Evolutionary conservation across 2,113 vertebrate genomes (phyloP).

Genomic region (Chascanopsetta lugubris): DNA sequence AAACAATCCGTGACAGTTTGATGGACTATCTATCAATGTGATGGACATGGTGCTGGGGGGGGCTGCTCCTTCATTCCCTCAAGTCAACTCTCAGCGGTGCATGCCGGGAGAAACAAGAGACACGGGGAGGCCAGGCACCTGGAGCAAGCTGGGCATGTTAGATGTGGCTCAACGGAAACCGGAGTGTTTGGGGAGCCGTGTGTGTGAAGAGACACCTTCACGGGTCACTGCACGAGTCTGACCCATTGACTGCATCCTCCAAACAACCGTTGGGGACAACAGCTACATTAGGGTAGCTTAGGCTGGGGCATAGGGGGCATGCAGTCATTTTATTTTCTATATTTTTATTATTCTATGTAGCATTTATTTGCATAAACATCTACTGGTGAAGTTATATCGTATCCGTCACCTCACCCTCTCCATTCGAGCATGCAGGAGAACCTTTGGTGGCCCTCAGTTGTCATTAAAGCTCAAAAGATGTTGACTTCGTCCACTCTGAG

Average conservation of each 20-base stretch:
- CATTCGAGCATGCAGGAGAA: no score
- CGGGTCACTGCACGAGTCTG: conserved; percentile 17
- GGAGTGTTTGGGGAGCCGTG: neutral
- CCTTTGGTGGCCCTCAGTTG: no score
- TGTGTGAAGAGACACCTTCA: conserved; percentile 8
- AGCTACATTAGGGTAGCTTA: neutral
- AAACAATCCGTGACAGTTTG: neutral
- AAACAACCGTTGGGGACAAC: neutral
- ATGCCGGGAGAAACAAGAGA: conserved; percentile 15
- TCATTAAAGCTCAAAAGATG: no score
- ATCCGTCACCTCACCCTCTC: no score
- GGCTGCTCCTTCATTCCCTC: neutral
- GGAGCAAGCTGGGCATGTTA: conserved; percentile 15
- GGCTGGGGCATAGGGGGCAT: neutral
- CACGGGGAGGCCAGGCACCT: conserved; percentile 6
- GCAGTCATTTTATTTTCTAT: neutral
- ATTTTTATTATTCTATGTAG: neutral
- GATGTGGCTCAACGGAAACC: neutral
- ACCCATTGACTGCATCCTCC: neutral
- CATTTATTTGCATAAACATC: no score
- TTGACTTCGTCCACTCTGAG: no score
- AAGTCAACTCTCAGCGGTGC: neutral
- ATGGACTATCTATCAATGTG: neutral
- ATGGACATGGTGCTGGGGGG: neutral
- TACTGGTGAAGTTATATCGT: no score